These are phyloP conservation scores for Pseudorhiza aurosa DNA, from an alignment of 30 jellyfish, hydroid and myxozoan genomes.

Conservation along the genomic window DNA sequence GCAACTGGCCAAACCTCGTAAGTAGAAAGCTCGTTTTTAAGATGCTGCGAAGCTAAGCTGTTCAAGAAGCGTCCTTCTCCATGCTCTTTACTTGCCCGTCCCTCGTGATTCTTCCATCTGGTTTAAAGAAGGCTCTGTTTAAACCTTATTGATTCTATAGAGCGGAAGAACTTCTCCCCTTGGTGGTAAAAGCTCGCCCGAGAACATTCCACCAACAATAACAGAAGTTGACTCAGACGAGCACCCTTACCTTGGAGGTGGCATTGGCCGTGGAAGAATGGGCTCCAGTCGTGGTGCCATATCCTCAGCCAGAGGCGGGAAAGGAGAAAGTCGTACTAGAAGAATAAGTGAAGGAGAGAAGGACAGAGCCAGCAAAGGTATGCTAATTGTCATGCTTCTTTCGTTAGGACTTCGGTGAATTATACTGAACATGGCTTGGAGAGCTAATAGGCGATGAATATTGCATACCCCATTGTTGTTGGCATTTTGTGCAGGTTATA, in stretches of 20 bases:
- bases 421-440: no score
- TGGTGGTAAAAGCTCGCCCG: slow-evolving; percentile 85
- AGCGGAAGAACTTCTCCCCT: slow-evolving; percentile 87
- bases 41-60: no score
- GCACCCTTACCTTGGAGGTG: slow-evolving; percentile 65
- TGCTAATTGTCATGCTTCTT: not conserved
- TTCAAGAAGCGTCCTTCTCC: no score
- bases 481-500: no score
- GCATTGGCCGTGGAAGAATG: slow-evolving; percentile 69
- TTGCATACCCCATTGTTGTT: no score
- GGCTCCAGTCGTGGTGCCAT: slow-evolving; percentile 81
- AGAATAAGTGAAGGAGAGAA: slow-evolving; percentile 80
- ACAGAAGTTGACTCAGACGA: slow-evolving; percentile 84
- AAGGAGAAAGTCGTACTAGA: slow-evolving; percentile 49
- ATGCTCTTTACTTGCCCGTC: no score
- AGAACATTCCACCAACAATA: slow-evolving; percentile 88
- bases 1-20: no score
- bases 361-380: slow-evolving; percentile 52
- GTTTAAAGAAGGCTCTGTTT: no score
- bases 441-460: no score
- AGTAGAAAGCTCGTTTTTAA: no score
- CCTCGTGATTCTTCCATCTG: no score
- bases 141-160: no score
- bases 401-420: not conserved
- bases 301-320: slow-evolving; percentile 57